Evolutionary conservation across 2,888 invertebrate species (phyloP).

Genomic region (Meghimatium bilineatum): DNA sequence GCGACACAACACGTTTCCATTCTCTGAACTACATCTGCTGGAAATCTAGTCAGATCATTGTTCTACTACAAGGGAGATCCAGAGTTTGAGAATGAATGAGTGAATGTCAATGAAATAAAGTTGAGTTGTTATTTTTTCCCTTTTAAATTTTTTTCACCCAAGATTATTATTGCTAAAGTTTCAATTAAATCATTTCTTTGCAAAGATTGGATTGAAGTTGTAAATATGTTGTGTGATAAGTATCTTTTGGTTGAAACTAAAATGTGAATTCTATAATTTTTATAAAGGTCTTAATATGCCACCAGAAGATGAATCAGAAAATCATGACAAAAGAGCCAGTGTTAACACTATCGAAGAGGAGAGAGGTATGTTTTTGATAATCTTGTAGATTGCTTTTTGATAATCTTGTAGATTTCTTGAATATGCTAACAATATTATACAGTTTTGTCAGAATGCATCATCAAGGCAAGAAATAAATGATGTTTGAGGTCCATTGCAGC

Average conservation of each 20-base stretch:
- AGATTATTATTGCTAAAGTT: background rate
- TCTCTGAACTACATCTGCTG: no score
- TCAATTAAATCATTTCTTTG: no score
- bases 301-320: slow-evolving; percentile 12
- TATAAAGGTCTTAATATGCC: slow-evolving; percentile 6
- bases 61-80: no score
- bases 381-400: background rate
- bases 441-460: no score
- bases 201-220: no score
- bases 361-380: slow-evolving; percentile 1
- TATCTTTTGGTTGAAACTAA: background rate
- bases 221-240: no score
- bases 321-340: background rate
- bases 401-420: background rate
- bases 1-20: no score
- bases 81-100: no score
- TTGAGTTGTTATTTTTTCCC: background rate
- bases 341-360: slow-evolving; percentile 13
- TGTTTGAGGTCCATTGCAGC: no score
- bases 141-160: background rate
- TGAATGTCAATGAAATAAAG: no score
- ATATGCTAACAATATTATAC: background rate
- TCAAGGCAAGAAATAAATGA: no score
- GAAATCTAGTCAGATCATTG: no score
- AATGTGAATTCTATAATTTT: background rate